Evolutionary conservation across 2,888 invertebrate species (phyloP), one percentile per base, ranked within the genome.

Genomic region (Cartodere bifasciata): DNA sequence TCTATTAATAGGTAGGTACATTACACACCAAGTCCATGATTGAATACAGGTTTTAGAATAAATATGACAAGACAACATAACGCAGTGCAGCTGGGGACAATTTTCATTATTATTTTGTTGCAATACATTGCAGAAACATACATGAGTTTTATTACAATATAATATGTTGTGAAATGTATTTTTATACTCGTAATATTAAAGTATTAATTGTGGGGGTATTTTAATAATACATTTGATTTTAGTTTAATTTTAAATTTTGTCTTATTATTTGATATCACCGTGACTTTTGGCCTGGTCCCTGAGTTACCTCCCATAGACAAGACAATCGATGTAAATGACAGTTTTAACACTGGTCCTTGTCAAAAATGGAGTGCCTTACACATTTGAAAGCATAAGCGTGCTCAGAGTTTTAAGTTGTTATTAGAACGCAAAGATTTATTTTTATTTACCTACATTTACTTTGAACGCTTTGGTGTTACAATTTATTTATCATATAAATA

Each of bases 221-320:
- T 46, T 36, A 32, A 32, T 40, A 47, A 52, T 51, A 53, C 50
- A 57, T 58, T 58, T 56, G 55, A 58, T 58, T 57, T 51, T 50
- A 17, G 43, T 50, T 49, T n/a, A n/a, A n/a, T n/a, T n/a, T n/a
- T n/a, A n/a, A 50, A 50, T 55, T 57, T 55, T 53, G 52, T 55
- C 53, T 56, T 54, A 52, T 49, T 49, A 54, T 57, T 58, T 60
- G 59, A 60, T 60, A 60, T 61, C 57, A 60, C 60, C 59, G 58
- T 59, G 59, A 58, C 56, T 56, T 58, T 60, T 60, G 63, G 61
- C 62, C 62, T 63, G 63, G 62, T 63, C 63, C 62, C 62, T 62
- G 60, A 60, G 59, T 59, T 56, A 59, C 59, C 58, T 56, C 56
- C 56, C 57, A 47, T 44, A 45, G 40, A 45, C 40, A 45, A 44